A percentile compares a stretch with the other conserved stretches of the same genome.
These are phyloP conservation scores for Drosophila biarmipes DNA, from an alignment of 1,140 invertebrate species.

Conservation along the genomic window DNA sequence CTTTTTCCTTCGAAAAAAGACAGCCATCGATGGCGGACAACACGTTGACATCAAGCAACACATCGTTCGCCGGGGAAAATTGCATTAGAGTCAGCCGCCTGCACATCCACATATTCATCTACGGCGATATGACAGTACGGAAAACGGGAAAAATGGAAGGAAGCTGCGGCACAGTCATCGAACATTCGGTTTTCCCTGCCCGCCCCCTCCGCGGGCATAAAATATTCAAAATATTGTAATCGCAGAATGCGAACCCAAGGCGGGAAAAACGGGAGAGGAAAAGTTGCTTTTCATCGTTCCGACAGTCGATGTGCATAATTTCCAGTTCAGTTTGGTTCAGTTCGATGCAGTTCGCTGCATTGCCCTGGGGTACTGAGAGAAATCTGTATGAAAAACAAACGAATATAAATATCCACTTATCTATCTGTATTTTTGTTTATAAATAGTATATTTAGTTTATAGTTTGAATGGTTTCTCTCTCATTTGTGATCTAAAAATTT, in stretches of 20 bases:
- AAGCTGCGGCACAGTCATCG: slow-evolving; percentile 25
- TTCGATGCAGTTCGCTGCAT: slow-evolving; percentile 45
- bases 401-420: too few relatives aligned
- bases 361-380: slow-evolving; percentile 19
- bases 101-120: slow-evolving; percentile 36
- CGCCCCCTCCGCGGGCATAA: slow-evolving; percentile 45
- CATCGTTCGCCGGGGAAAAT: slow-evolving; percentile 44
- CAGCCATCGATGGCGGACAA: slow-evolving; percentile 36
- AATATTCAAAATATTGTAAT: slow-evolving; percentile 83
- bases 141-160: slow-evolving; percentile 22
- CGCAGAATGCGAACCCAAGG: slow-evolving; percentile 49
- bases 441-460: too few relatives aligned
- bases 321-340: slow-evolving; percentile 68
- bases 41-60: slow-evolving; percentile 59
- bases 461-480: too few relatives aligned
- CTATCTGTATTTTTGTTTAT: too few relatives aligned
- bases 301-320: slow-evolving; percentile 74
- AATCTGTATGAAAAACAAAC: too few relatives aligned
- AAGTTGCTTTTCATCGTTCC: slow-evolving; percentile 46
- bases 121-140: slow-evolving; percentile 34
- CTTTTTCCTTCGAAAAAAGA: slow-evolving; percentile 11
- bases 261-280: slow-evolving; percentile 22
- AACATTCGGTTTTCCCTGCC: slow-evolving; percentile 36
- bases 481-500: too few relatives aligned
- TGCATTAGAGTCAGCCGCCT: slow-evolving; percentile 56